phyloP scores from a whole-genome alignment of 2,797 vertebrate genomes.

The Steatocranus sp. region DNA sequence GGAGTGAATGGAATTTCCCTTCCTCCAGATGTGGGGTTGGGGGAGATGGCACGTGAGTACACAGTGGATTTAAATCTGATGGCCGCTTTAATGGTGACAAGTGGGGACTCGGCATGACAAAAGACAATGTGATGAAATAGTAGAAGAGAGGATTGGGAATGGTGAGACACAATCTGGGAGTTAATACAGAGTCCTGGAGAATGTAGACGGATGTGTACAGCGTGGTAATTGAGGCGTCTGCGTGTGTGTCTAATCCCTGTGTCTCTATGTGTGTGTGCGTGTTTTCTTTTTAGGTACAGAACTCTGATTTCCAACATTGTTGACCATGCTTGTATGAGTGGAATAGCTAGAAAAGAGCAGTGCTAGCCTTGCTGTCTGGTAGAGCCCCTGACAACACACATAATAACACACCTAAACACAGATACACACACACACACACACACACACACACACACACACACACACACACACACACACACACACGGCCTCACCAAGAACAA shows the following conservation, averaged over 20 bases:
- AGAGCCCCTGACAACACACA: conserved; percentile 1
- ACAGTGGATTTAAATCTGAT: conserved; percentile 43
- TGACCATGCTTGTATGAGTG: conserved; percentile 27
- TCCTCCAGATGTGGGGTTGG: conserved; percentile 17
- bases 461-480: neutral
- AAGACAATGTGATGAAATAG: neutral
- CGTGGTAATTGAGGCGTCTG: neutral
- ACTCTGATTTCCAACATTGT: conserved; percentile 27
- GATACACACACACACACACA: neutral
- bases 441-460: neutral
- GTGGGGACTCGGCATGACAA: neutral
- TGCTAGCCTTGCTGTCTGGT: conserved; percentile 12
- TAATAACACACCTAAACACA: neutral
- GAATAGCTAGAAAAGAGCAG: conserved; percentile 7
- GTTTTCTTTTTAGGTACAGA: neutral
- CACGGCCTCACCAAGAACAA: neutral
- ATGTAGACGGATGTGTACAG: neutral
- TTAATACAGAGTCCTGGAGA: neutral
- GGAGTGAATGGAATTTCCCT: conserved; percentile 1
- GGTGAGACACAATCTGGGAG: neutral
- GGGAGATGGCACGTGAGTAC: conserved; percentile 37
- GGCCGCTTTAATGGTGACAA: neutral
- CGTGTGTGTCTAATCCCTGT: neutral
- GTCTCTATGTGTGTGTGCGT: neutral
- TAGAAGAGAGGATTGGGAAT: neutral